phyloP scores from a whole-genome alignment of 1,140 invertebrate genomes.

The Drosophila oshimai region DNA sequence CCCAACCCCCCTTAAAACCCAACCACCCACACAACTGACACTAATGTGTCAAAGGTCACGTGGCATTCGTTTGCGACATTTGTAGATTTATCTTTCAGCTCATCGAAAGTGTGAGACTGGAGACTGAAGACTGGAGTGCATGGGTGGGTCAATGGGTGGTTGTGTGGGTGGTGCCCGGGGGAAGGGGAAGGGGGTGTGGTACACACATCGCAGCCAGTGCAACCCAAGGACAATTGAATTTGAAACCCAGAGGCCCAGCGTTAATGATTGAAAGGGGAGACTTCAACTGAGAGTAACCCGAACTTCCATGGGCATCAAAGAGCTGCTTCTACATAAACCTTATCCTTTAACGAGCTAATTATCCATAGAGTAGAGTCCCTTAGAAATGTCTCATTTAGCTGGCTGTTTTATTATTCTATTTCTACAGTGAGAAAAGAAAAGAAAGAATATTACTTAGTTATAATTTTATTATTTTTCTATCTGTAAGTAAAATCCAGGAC shows the following conservation, averaged over 20 bases:
- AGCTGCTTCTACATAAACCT: background rate
- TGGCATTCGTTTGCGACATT: conserved; percentile 79
- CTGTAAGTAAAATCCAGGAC: too few species aligned
- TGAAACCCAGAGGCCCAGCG: background rate
- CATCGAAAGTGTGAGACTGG: conserved; percentile 43
- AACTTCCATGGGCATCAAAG: background rate
- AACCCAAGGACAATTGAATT: conserved; percentile 19
- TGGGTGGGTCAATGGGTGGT: conserved; percentile 9
- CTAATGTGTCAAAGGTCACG: conserved; percentile 82
- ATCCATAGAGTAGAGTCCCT: background rate
- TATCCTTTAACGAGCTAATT: conserved; percentile 15
- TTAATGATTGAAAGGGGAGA: conserved; percentile 25
- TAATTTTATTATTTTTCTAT: too few species aligned
- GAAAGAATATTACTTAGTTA: too few species aligned
- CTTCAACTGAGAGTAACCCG: conserved; percentile 1
- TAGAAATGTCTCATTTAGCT: background rate
- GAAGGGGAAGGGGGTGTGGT: conserved; percentile 15
- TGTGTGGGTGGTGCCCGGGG: background rate
- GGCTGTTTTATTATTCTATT: background rate
- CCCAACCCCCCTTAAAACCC: background rate
- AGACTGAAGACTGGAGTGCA: conserved; percentile 2
- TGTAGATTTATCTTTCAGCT: conserved; percentile 64
- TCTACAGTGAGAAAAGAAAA: background rate
- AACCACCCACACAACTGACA: conserved; percentile 61
- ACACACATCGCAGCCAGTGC: conserved; percentile 29